Evolutionary conservation across 1,140 invertebrate genomes (phyloP).

Genomic region (Aphaenogaster rudis): DNA sequence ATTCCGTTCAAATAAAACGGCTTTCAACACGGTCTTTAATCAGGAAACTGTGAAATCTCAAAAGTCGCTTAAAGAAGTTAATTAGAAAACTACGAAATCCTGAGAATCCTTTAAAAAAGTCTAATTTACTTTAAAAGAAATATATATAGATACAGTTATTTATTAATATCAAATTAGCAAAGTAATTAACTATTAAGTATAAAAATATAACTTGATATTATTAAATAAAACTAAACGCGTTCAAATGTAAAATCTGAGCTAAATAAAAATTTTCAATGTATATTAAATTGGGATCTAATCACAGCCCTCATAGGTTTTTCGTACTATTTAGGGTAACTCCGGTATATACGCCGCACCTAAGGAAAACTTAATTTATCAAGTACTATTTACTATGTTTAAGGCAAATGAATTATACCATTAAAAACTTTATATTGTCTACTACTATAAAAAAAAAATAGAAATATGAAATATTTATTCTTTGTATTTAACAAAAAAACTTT

Average conservation of each 20-base stretch:
- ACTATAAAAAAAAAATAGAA: too few relatives aligned
- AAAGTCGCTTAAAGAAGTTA: slow-evolving; percentile 29
- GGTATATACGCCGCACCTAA: too few relatives aligned
- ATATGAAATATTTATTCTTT: too few relatives aligned
- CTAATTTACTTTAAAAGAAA: not conserved
- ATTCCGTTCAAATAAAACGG: slow-evolving; percentile 52
- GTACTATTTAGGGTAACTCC: not conserved
- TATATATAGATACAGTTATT: not conserved
- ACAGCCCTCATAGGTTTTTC: not conserved
- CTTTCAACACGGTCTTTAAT: slow-evolving; percentile 30
- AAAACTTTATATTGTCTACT: too few relatives aligned
- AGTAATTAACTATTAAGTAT: slow-evolving; percentile 12
- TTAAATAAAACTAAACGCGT: not conserved
- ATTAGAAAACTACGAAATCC: slow-evolving; percentile 1
- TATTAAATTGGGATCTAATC: not conserved
- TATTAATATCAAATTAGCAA: slow-evolving; percentile 9
- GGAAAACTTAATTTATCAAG: too few relatives aligned
- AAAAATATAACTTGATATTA: not conserved
- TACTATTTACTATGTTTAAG: too few relatives aligned
- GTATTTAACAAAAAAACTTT: too few relatives aligned
- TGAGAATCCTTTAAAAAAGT: not conserved
- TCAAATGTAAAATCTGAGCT: not conserved
- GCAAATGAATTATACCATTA: too few relatives aligned
- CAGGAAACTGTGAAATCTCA: slow-evolving; percentile 28
- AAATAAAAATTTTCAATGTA: slow-evolving; percentile 3